Conservation (phyloP, 2,797 vertebrate genomes). For the Spinibarbus caldwelli region DNA sequence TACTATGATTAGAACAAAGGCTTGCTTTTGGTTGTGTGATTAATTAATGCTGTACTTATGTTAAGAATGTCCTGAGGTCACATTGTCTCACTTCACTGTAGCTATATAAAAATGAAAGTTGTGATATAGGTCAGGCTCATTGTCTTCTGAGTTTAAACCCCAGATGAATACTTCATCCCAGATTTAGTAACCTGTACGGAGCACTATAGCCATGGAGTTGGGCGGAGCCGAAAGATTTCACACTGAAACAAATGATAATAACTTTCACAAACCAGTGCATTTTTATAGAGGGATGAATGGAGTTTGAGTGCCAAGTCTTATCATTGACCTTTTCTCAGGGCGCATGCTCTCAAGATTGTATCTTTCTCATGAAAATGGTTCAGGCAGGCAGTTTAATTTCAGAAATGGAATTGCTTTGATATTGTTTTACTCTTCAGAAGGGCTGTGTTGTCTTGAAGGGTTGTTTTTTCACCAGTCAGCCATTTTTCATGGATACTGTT, state of each 20-base stretch:
- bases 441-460: constrained; percentile 62
- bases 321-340: constrained; percentile 75
- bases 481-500: constrained; percentile 60
- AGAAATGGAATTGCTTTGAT: constrained; percentile 77
- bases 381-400: constrained; percentile 76
- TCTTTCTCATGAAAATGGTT: constrained; percentile 71
- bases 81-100: constrained; percentile 21
- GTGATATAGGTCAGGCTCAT: constrained; percentile 19
- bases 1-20: constrained; percentile 32
- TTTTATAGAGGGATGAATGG: constrained; percentile 43
- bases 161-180: neutral
- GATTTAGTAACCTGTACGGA: neutral
- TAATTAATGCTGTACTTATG: constrained; percentile 32
- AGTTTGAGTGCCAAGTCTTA: constrained; percentile 65
- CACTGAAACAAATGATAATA: constrained; percentile 56
- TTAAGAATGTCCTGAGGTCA: constrained; percentile 14
- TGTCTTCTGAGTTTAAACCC: neutral
- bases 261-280: constrained; percentile 38
- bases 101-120: neutral
- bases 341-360: constrained; percentile 69
- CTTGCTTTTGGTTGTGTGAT: constrained; percentile 42
- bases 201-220: neutral
- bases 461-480: constrained; percentile 57
- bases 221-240: constrained; percentile 6
- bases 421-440: constrained; percentile 72